These are phyloP conservation scores for Ophioninae sp. DNA, from an alignment of 2,888 invertebrate genomes.

Conservation along the genomic window DNA sequence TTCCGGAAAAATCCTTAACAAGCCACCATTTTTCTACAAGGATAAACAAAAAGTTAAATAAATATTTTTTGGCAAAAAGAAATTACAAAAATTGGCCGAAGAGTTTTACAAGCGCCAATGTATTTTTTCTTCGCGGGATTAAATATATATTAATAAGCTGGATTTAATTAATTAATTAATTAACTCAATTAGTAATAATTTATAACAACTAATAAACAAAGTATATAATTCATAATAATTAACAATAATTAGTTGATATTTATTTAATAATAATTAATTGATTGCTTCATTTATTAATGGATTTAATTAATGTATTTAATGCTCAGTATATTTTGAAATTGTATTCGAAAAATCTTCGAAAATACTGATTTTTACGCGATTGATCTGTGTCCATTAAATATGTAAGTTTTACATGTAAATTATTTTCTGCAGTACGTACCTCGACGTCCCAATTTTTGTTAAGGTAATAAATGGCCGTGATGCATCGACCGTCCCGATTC, in stretches of 20 bases:
- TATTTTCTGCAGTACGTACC: constrained; percentile 80
- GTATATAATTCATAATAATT: too few species aligned
- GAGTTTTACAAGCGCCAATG: background rate
- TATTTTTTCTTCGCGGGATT: too few species aligned
- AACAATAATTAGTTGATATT: too few species aligned
- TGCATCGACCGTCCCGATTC: constrained; percentile 96
- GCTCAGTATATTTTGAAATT: background rate
- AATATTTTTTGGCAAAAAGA: background rate
- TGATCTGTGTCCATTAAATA: background rate
- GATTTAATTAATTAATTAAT: too few species aligned
- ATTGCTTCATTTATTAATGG: too few species aligned
- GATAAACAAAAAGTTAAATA: background rate
- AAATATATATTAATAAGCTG: too few species aligned
- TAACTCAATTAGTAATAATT: too few species aligned
- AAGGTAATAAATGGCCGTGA: constrained; percentile 98
- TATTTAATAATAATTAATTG: too few species aligned
- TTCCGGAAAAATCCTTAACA: constrained; percentile 95
- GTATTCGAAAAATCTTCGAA: background rate
- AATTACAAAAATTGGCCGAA: background rate
- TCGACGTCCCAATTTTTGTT: constrained; percentile 96
- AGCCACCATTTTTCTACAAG: constrained; percentile 86
- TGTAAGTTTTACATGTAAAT: background rate
- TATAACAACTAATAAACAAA: too few species aligned
- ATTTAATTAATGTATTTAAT: background rate
- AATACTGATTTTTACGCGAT: background rate